Conservation (phyloP, 2,888 invertebrate species). For the Xylophagus ater region DNA sequence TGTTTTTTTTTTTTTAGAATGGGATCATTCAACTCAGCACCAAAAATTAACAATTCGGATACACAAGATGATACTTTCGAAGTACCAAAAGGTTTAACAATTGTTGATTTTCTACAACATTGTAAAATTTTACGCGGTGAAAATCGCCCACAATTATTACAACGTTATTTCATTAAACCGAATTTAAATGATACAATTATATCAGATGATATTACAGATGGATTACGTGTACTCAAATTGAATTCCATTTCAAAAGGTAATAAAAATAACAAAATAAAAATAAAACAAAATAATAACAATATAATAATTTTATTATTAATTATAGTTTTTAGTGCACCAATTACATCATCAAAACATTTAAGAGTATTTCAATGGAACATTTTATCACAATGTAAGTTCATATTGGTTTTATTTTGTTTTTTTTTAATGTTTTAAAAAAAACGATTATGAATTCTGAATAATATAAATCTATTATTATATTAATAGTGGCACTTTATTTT, state of each 20-base stretch:
- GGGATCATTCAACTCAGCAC: slow-evolving; percentile 60
- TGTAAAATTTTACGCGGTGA: slow-evolving; percentile 41
- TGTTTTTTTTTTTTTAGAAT: slow-evolving; percentile 43
- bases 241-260: slow-evolving; percentile 41
- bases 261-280: too few relatives aligned
- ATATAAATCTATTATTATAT: too few relatives aligned
- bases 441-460: too few relatives aligned
- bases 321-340: slow-evolving; percentile 42
- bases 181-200: slow-evolving; percentile 14
- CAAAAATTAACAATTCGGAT: slow-evolving; percentile 52
- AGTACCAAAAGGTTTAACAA: slow-evolving; percentile 40
- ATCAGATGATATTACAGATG: slow-evolving; percentile 32
- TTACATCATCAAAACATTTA: slow-evolving; percentile 40
- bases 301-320: slow-evolving; percentile 12
- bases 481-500: too few relatives aligned
- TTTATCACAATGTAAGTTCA: slow-evolving; percentile 53
- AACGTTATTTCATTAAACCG: slow-evolving; percentile 32
- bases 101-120: slow-evolving; percentile 43
- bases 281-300: too few relatives aligned
- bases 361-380: slow-evolving; percentile 61
- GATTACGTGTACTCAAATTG: slow-evolving; percentile 36
- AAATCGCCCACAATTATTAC: slow-evolving; percentile 41
- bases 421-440: neutral
- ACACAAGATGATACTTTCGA: slow-evolving; percentile 47
- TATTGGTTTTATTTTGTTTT: neutral